Percentiles rank a stretch among this genome's conserved stretches.
Evolutionary conservation across 92 coral and sea anemone species (phyloP).

Genomic region (Porites evermanni): DNA sequence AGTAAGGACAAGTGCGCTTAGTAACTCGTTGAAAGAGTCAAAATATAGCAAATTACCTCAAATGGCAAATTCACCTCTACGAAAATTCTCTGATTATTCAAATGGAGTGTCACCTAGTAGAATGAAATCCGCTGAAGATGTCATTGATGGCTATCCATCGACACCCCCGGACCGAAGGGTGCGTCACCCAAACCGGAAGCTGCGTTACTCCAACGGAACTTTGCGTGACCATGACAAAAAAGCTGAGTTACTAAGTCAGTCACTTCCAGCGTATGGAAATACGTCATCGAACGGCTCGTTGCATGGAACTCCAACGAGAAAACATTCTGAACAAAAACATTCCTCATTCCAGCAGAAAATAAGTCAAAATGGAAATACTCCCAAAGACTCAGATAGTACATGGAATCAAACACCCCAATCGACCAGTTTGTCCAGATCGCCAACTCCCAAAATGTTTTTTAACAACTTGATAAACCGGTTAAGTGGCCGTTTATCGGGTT

Average conservation of each 20-base stretch:
- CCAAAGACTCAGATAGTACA: neutral
- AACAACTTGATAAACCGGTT: slow-evolving; percentile 66
- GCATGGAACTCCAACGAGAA: slow-evolving; percentile 1
- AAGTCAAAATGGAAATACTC: slow-evolving; percentile 7
- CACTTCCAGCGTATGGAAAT: slow-evolving; percentile 22
- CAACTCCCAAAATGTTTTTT: slow-evolving; percentile 61
- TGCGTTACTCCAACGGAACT: neutral
- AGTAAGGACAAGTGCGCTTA: slow-evolving; percentile 78
- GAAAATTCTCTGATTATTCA: neutral
- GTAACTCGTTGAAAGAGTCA: slow-evolving; percentile 65
- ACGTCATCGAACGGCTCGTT: neutral
- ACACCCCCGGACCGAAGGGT: slow-evolving; percentile 4
- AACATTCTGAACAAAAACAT: slow-evolving; percentile 9
- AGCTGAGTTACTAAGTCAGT: slow-evolving; percentile 29
- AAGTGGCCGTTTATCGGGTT: slow-evolving; percentile 67
- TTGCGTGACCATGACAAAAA: slow-evolving; percentile 12
- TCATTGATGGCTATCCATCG: slow-evolving; percentile 29
- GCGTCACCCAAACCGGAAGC: slow-evolving; percentile 5
- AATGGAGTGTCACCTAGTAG: neutral
- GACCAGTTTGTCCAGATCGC: slow-evolving; percentile 31
- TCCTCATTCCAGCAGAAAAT: slow-evolving; percentile 7
- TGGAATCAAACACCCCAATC: neutral
- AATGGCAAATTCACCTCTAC: neutral
- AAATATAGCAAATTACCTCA: neutral
- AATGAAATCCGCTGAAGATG: slow-evolving; percentile 12